Base-by-base conservation (phyloP, 2,888 invertebrate species). In the Rotaria macrura region DNA sequence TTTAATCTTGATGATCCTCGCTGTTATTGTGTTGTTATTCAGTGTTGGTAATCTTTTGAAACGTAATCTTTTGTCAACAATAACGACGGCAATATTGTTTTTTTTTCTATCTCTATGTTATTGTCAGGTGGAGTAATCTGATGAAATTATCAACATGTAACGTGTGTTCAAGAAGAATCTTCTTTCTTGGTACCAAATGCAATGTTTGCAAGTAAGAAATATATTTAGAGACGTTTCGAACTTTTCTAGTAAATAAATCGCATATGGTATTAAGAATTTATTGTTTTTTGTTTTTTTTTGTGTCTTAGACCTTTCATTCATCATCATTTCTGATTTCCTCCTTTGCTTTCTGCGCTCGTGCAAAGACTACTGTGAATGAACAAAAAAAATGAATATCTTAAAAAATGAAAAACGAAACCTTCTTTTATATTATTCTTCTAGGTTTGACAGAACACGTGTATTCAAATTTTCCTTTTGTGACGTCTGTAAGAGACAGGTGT, bases 381-480 rank as follows among this genome's bases (percentile, higher is more conserved):
- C 23, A 23, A 52, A 52, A 4, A 2, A 52, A 20, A 2, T 47
- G 12, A 47, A 52, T 20, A 10, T 49, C 43, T 5, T 43, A 4
- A 47, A 47, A 47, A 47, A 47, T 14, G 4, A n/a, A 52, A 52
- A 52, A 52, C 52, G 10, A 23, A 52, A 52, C 4, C 23, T 52
- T 52, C 17, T 65, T 65, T 7, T 65, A 65, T 34, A 34, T 20
- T 65, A 65, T 65, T 34, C 65, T 65, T 65, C 65, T 65, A 79
- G 79, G 79, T 79, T 79, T n/a, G 43, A 40, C 25, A 79, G 43
- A 43, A 79, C 79, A 25, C 40, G 79, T 10, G 79, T 79, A n/a
- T 79, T 79, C 79, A 79, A 79, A 14, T 79, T 79, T 79, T 79
- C 79, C 25, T 79, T 79, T n/a, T 79, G 79, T 43, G 79, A 79